Percentiles rank a stretch among this genome's conserved stretches.
Evolutionary conservation across 1,140 invertebrate species (phyloP).

Genomic region (Megalopta genalis): DNA sequence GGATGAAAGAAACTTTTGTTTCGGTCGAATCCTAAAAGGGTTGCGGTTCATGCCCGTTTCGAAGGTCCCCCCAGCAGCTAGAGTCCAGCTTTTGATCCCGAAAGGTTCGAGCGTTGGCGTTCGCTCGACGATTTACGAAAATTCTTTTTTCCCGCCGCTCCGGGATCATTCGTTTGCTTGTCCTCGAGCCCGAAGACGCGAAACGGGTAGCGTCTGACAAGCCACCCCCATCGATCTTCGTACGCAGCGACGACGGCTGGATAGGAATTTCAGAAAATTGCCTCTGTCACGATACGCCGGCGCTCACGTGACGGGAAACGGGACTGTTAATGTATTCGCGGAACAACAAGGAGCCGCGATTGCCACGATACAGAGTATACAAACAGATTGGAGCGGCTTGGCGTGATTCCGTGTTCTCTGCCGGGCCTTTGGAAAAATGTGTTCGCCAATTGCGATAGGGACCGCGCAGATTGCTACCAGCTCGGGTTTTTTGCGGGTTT

Average conservation of each 20-base stretch:
- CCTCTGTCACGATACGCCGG: constrained; percentile 18
- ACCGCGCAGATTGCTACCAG: no score
- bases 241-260: constrained; percentile 22
- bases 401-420: not conserved
- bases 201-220: constrained; percentile 34
- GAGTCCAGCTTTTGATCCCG: not conserved
- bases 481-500: no score
- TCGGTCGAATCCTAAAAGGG: not conserved
- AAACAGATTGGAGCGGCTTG: not conserved
- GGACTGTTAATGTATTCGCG: constrained; percentile 30
- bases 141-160: constrained; percentile 17
- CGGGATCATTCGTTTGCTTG: constrained; percentile 43
- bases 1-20: constrained; percentile 11
- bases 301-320: not conserved
- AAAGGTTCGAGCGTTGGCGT: not conserved
- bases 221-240: constrained; percentile 46
- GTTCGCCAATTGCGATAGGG: no score
- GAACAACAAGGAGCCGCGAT: not conserved
- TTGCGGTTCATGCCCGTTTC: not conserved
- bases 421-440: not conserved
- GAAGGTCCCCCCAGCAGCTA: no score
- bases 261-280: constrained; percentile 45
- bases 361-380: not conserved
- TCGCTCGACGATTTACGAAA: constrained; percentile 14
- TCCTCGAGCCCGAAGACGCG: not conserved